A percentile compares a stretch with the other conserved stretches of the same genome.
Evolutionary conservation across 2,888 invertebrate genomes (phyloP).

Genomic region (Andrena marginata): DNA sequence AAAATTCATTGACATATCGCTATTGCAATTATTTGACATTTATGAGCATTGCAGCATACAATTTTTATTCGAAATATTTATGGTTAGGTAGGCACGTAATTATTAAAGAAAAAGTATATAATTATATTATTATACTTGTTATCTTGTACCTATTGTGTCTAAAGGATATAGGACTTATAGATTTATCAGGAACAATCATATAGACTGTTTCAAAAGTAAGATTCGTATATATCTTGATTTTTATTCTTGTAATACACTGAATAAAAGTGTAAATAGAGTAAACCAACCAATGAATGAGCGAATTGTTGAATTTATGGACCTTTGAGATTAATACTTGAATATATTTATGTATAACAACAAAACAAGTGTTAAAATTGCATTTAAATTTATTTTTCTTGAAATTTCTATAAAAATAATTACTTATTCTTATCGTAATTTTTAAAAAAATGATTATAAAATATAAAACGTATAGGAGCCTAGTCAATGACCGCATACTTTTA

Average conservation of each 20-base stretch:
- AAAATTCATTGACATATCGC: slow-evolving; percentile 26
- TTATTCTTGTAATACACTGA: background rate
- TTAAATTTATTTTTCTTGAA: too few relatives aligned
- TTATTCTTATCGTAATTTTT: too few relatives aligned
- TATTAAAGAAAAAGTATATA: background rate
- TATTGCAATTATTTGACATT: background rate
- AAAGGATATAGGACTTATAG: background rate
- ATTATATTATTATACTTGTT: background rate
- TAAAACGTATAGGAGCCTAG: too few relatives aligned
- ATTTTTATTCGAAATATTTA: slow-evolving; percentile 1
- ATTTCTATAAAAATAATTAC: too few relatives aligned
- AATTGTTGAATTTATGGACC: too few relatives aligned
- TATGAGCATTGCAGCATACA: background rate
- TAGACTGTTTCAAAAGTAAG: background rate
- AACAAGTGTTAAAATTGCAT: too few relatives aligned
- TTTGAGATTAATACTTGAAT: too few relatives aligned
- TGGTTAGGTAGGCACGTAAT: background rate
- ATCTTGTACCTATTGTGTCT: background rate
- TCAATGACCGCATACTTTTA: too few relatives aligned
- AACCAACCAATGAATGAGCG: too few relatives aligned
- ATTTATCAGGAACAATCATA: background rate
- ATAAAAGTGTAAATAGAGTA: background rate
- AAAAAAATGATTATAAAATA: too few relatives aligned
- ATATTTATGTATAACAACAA: too few relatives aligned
- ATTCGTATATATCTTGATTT: background rate